phyloP scores from a whole-genome alignment of 2,888 invertebrate genomes.

The Stenolophus ochropezus region DNA sequence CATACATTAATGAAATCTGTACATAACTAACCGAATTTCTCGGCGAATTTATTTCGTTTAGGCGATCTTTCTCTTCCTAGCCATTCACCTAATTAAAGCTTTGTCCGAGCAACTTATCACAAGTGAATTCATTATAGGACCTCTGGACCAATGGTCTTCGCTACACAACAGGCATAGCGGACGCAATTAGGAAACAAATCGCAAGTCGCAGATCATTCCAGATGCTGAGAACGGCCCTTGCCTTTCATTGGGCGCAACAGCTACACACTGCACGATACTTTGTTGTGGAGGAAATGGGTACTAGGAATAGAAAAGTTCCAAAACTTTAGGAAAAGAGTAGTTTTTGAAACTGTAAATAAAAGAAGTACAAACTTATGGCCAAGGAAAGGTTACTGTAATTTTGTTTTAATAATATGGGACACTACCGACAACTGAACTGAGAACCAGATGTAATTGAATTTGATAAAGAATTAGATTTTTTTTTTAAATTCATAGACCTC shows the following conservation, averaged over 20 bases:
- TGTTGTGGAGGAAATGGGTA: neutral
- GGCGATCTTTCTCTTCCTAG: neutral
- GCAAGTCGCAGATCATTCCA: constrained; percentile 27
- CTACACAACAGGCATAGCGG: constrained; percentile 7
- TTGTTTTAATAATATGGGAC: no score
- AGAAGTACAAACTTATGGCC: neutral
- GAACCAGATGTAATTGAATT: no score
- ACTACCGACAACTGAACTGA: no score
- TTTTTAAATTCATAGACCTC: no score
- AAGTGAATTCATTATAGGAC: constrained; percentile 14
- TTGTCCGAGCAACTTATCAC: neutral
- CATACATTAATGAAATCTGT: no score
- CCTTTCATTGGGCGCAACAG: constrained; percentile 13
- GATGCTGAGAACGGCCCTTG: neutral
- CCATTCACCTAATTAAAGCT: neutral
- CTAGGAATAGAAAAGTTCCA: neutral
- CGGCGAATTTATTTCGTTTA: no score
- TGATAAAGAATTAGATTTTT: no score
- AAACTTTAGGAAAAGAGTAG: neutral
- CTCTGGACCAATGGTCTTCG: neutral
- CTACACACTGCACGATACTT: neutral
- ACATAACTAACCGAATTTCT: neutral
- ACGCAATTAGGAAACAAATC: constrained; percentile 33
- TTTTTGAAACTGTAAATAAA: neutral
- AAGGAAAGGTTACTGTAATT: no score